These are phyloP conservation scores for Pteropus alecto DNA, from an alignment of 2,113 vertebrate genomes.

Conservation along the genomic window DNA sequence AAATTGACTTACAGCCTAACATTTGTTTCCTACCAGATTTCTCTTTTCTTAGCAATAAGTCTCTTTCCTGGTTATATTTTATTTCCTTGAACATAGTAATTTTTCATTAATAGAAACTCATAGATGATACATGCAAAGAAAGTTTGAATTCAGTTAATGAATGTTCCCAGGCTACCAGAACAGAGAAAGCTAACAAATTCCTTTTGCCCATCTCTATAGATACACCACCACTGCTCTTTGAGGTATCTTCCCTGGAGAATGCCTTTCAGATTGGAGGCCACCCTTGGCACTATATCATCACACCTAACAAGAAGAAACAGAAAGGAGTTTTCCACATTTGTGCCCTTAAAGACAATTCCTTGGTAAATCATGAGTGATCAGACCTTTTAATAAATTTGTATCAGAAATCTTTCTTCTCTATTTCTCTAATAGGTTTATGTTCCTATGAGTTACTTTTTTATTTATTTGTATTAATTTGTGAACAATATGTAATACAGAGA, in stretches of 20 bases:
- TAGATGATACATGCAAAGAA: slow-evolving; percentile 30
- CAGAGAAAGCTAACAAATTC: slow-evolving; percentile 69
- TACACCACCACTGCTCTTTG: slow-evolving; percentile 91
- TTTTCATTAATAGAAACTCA: slow-evolving; percentile 43
- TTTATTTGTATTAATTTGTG: not conserved
- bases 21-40: not conserved
- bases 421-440: not conserved
- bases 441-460: slow-evolving; percentile 13
- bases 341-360: slow-evolving; percentile 89
- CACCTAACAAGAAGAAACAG: slow-evolving; percentile 92
- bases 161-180: slow-evolving; percentile 41
- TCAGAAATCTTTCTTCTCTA: slow-evolving; percentile 35
- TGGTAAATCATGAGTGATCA: slow-evolving; percentile 86
- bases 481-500: not conserved
- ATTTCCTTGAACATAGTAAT: slow-evolving; percentile 29
- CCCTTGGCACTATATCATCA: slow-evolving; percentile 98
- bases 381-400: slow-evolving; percentile 18
- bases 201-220: slow-evolving; percentile 83
- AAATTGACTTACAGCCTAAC: not conserved
- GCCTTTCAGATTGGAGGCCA: slow-evolving; percentile 95
- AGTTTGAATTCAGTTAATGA: slow-evolving; percentile 28
- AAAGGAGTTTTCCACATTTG: slow-evolving; percentile 94
- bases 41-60: slow-evolving; percentile 9
- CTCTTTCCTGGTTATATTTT: slow-evolving; percentile 23
- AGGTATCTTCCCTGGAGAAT: slow-evolving; percentile 91